phyloP scores from a whole-genome alignment of 2,113 vertebrate genomes.

The Pterophyllum scalare region DNA sequence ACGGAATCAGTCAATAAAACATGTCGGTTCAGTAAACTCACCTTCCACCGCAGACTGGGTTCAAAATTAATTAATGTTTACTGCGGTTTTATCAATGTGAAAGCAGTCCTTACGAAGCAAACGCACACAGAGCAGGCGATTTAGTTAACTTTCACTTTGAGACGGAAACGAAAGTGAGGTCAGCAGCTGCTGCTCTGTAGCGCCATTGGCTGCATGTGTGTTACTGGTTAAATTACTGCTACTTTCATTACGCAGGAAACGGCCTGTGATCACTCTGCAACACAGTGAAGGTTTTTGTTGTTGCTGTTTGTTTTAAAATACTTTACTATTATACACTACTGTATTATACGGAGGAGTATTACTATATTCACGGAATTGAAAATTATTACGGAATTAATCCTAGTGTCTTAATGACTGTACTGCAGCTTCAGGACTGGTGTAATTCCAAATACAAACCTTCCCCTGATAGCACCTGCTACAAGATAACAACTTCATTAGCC shows the following conservation, averaged over 20 bases:
- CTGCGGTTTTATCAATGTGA: not conserved
- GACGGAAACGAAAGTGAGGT: slow-evolving; percentile 29
- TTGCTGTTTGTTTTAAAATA: not conserved
- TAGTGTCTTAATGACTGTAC: not conserved
- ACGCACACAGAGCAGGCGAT: not conserved
- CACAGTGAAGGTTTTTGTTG: not conserved
- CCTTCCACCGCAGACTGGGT: not conserved
- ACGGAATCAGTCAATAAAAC: not conserved
- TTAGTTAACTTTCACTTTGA: slow-evolving; percentile 26
- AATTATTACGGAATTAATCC: not conserved
- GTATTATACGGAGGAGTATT: not conserved
- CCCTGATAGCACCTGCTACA: not conserved
- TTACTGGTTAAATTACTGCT: not conserved
- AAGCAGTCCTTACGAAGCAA: not conserved
- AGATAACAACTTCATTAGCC: not conserved
- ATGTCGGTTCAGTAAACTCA: not conserved
- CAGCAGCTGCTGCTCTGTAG: not conserved
- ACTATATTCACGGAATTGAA: not conserved
- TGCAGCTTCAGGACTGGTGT: not conserved
- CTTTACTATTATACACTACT: not conserved
- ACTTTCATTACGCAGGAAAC: not conserved
- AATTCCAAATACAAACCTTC: not conserved
- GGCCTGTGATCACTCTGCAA: not conserved
- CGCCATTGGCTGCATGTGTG: too few species aligned
- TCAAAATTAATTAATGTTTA: not conserved